A percentile compares a stretch with the other conserved stretches of the same genome.
phyloP scores from a whole-genome alignment of 2,888 invertebrate species.

The Dryobota labecula region DNA sequence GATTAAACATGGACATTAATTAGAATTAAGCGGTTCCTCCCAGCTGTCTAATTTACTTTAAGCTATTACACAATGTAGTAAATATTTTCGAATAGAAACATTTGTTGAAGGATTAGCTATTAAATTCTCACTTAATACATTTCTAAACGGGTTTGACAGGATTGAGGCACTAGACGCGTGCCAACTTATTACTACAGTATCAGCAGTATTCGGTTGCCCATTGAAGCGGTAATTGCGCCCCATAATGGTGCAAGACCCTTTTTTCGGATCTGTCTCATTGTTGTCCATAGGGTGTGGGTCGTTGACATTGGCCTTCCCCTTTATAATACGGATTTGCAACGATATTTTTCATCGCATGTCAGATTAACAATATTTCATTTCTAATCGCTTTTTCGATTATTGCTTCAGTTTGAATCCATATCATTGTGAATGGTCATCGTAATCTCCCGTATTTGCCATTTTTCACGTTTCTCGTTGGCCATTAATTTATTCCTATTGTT shows the following conservation, averaged over 20 bases:
- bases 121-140: conserved; percentile 55
- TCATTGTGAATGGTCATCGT: conserved; percentile 64
- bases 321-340: conserved; percentile 83
- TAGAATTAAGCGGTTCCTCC: conserved; percentile 32
- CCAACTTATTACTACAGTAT: conserved; percentile 75
- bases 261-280: conserved; percentile 84
- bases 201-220: conserved; percentile 80
- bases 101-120: conserved; percentile 54
- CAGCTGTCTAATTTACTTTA: conserved; percentile 39
- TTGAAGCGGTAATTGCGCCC: conserved; percentile 84
- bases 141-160: conserved; percentile 69
- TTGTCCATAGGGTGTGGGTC: conserved; percentile 87
- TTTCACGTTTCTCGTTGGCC: conserved; percentile 67
- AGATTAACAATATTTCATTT: conserved; percentile 85
- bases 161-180: conserved; percentile 72
- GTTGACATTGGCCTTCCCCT: conserved; percentile 88
- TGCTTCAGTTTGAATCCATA: conserved; percentile 51
- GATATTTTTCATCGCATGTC: conserved; percentile 84
- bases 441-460: conserved; percentile 72
- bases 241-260: conserved; percentile 86
- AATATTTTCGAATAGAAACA: conserved; percentile 35
- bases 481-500: conserved; percentile 57
- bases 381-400: conserved; percentile 78
- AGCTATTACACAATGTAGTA: conserved; percentile 41
- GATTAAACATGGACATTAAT: conserved; percentile 47